phyloP scores from a whole-genome alignment of 2,113 vertebrate genomes.

The Scolopax mira region DNA sequence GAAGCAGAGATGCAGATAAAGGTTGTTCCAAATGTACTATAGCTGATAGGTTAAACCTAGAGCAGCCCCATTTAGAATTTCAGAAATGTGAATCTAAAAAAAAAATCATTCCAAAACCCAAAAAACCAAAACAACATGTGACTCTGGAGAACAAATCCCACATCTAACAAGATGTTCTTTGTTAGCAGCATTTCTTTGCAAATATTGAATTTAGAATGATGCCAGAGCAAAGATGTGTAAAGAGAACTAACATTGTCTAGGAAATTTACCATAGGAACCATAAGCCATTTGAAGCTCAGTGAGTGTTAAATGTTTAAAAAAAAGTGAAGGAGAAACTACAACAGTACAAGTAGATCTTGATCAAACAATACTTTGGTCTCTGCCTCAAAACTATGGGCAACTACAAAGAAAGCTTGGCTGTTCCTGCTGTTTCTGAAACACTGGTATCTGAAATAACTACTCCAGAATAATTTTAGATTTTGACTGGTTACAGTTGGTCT shows the following conservation, averaged over 20 bases:
- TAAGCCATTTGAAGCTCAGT: not conserved
- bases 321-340: not conserved
- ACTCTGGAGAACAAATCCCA: not conserved
- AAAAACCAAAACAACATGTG: not conserved
- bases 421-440: not conserved
- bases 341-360: not conserved
- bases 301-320: not conserved
- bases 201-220: not conserved
- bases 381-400: not conserved
- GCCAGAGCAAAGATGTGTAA: not conserved
- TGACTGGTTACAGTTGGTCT: not conserved
- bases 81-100: not conserved
- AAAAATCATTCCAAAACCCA: not conserved
- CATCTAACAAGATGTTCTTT: not conserved
- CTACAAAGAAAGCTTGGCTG: not conserved
- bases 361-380: not conserved
- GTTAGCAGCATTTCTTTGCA: not conserved
- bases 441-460: not conserved
- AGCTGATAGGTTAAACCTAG: not conserved
- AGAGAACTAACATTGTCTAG: not conserved
- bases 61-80: not conserved
- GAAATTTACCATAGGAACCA: not conserved
- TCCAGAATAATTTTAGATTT: not conserved
- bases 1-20: not conserved
- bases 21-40: not conserved